Percentiles rank a stretch among this genome's conserved stretches.
Conservation (phyloP, 2,113 vertebrate genomes). For the Rhabdornis inornatus region DNA sequence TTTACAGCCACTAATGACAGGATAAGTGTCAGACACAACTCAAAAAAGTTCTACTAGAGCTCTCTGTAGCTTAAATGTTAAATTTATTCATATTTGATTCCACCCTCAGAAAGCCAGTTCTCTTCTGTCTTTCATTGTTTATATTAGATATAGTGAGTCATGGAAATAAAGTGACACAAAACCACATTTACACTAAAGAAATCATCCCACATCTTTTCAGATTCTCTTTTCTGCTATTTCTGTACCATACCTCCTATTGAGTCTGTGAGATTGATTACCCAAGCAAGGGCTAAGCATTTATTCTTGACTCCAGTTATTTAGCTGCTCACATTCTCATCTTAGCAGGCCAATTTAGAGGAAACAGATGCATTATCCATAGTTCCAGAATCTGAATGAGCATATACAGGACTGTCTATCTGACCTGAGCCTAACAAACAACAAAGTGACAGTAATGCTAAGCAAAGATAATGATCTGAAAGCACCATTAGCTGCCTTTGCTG, state of each 20-base stretch:
- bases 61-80: neutral
- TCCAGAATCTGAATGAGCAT: neutral
- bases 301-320: conserved; percentile 23
- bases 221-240: conserved; percentile 24
- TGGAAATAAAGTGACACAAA: conserved; percentile 53
- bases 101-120: conserved; percentile 27
- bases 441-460: neutral
- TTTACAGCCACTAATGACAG: neutral
- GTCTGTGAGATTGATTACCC: conserved; percentile 35
- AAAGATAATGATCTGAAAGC: neutral
- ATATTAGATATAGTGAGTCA: conserved; percentile 54
- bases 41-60: neutral
- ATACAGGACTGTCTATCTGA: neutral
- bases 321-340: conserved; percentile 9
- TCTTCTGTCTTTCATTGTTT: conserved; percentile 45
- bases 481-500: neutral
- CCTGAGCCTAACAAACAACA: neutral
- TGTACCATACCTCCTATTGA: neutral
- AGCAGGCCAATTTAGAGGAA: neutral
- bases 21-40: neutral
- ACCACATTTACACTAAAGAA: conserved; percentile 35
- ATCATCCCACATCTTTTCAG: conserved; percentile 56
- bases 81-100: conserved; percentile 51
- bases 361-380: neutral
- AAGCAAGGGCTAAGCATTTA: conserved; percentile 1